Conservation (phyloP, 2,113 vertebrate genomes). For the Pyxicephalus adspersus region DNA sequence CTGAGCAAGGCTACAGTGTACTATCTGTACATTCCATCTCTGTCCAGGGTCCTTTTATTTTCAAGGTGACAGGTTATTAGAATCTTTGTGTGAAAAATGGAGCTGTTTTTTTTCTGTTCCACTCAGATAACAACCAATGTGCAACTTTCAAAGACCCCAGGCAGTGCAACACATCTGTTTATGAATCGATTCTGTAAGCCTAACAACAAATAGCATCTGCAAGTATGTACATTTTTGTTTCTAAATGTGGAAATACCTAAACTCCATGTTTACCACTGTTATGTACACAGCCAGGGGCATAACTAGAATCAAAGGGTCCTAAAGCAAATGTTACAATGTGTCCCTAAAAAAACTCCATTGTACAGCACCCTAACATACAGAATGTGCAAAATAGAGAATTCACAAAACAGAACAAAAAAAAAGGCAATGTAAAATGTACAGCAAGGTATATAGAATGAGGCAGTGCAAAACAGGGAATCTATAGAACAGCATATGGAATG, state of each 20-base stretch:
- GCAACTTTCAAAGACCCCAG: background rate
- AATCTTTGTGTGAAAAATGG: constrained; percentile 26
- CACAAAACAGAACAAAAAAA: too few relatives aligned
- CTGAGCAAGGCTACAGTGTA: background rate
- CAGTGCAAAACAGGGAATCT: too few relatives aligned
- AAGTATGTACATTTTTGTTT: background rate
- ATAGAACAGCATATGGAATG: too few relatives aligned
- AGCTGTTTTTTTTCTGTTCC: constrained; percentile 20
- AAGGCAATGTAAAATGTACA: too few relatives aligned
- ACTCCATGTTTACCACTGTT: background rate
- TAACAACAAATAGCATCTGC: background rate
- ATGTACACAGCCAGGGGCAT: too few relatives aligned
- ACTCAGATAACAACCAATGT: background rate
- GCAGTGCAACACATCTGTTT: background rate
- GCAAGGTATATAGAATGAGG: too few relatives aligned
- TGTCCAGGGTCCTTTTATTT: background rate
- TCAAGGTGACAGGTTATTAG: constrained; percentile 29
- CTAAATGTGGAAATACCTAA: background rate
- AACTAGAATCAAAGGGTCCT: too few relatives aligned
- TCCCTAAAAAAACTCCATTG: too few relatives aligned
- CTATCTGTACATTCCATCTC: background rate
- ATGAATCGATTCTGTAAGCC: background rate
- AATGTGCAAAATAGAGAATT: too few relatives aligned
- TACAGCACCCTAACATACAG: too few relatives aligned
- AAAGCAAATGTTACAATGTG: too few relatives aligned